Percentiles rank a stretch among this genome's conserved stretches.
phyloP scores from a whole-genome alignment of 2,797 vertebrate species.

The Gymnothorax javanicus region DNA sequence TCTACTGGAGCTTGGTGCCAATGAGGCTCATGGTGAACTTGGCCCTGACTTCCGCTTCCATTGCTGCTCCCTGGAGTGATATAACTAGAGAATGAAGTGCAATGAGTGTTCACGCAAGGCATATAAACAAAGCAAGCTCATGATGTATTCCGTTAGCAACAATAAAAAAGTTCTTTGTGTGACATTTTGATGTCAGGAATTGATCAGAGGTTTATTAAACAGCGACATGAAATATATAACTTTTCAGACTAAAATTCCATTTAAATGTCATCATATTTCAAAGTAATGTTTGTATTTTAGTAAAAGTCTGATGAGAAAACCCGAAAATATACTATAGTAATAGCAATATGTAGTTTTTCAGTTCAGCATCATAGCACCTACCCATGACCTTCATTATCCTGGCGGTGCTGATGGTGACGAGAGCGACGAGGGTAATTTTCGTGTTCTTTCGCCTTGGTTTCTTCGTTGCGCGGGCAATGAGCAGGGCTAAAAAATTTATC shows the following conservation, averaged over 20 bases:
- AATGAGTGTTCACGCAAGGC: background rate
- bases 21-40: constrained; percentile 37
- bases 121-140: background rate
- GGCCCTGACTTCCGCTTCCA: constrained; percentile 54
- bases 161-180: background rate
- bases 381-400: constrained; percentile 50
- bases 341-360: no score
- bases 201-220: background rate
- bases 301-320: no score
- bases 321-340: no score
- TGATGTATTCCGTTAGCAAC: background rate
- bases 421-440: constrained; percentile 47
- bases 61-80: constrained; percentile 50
- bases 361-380: background rate
- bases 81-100: constrained; percentile 49
- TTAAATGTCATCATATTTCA: no score
- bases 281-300: no score
- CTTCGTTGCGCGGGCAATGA: constrained; percentile 56
- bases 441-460: constrained; percentile 57
- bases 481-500: constrained; percentile 77
- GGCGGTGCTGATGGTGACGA: constrained; percentile 31
- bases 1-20: constrained; percentile 47
- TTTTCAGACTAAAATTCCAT: no score
- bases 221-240: background rate
- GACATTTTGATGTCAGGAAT: background rate